These are phyloP conservation scores for Phaenicophaeus curvirostris DNA, from an alignment of 2,797 vertebrate species.

Conservation along the genomic window DNA sequence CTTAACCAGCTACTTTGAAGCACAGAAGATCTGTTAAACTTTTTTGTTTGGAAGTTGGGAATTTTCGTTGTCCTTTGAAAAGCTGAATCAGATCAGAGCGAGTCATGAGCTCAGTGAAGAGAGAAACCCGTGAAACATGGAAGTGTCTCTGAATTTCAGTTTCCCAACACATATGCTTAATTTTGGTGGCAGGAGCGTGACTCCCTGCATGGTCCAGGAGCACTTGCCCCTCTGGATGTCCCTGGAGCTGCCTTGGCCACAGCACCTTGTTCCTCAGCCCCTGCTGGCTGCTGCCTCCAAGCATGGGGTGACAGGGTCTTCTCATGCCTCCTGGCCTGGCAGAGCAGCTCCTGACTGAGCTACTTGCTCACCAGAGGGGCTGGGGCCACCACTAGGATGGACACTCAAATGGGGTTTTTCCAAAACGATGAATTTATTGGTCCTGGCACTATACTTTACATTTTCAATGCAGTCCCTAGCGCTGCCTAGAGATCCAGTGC, in stretches of 20 bases:
- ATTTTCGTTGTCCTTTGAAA: neutral
- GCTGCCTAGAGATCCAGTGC: neutral
- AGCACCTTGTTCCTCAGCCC: neutral
- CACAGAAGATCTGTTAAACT: neutral
- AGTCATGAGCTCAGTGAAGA: neutral
- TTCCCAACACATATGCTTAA: neutral
- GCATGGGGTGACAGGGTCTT: neutral
- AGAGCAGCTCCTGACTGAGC: neutral
- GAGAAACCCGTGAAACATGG: neutral
- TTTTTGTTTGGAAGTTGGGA: neutral
- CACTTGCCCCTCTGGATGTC: fast-evolving
- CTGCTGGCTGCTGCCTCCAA: neutral
- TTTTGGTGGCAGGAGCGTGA: neutral
- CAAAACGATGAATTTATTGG: neutral
- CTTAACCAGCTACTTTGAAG: neutral
- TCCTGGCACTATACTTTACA: neutral
- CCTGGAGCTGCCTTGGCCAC: neutral
- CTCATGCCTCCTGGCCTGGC: fast-evolving
- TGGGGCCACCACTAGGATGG: neutral
- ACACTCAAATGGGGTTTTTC: neutral
- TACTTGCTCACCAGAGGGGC: neutral
- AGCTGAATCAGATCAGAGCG: neutral
- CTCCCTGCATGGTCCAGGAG: neutral
- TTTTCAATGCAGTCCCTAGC: neutral
- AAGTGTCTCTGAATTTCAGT: neutral